Conservation (phyloP, 2,113 vertebrate genomes). For the Chamaea fasciata region DNA sequence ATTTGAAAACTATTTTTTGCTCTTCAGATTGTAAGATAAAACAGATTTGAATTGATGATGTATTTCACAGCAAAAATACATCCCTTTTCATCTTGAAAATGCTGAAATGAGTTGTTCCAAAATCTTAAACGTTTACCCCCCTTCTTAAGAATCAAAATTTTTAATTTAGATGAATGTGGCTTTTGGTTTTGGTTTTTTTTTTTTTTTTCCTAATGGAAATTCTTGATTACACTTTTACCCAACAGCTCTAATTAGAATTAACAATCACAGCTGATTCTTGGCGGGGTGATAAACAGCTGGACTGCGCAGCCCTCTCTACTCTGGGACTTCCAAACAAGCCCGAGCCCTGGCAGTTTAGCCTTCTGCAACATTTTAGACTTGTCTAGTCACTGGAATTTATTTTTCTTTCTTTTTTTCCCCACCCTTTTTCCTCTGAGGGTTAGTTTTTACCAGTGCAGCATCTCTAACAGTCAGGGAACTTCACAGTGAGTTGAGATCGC, state of each 20-base stretch:
- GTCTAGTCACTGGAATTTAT: background rate
- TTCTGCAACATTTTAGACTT: background rate
- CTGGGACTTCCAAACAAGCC: background rate
- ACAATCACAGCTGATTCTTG: background rate
- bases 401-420: background rate
- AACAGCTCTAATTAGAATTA: background rate
- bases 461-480: constrained; percentile 30
- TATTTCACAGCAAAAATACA: background rate
- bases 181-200: too few relatives aligned
- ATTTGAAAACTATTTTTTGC: constrained; percentile 22
- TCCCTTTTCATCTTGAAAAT: background rate
- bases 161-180: background rate
- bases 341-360: background rate
- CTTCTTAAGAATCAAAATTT: background rate
- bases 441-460: constrained; percentile 12
- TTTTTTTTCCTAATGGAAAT: background rate
- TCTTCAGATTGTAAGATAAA: constrained; percentile 24
- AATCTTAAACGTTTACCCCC: background rate
- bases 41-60: background rate
- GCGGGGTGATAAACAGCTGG: background rate
- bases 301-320: background rate
- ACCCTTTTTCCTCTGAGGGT: background rate
- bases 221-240: background rate
- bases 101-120: constrained; percentile 6
- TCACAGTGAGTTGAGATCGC: background rate